Base-by-base conservation (phyloP, 92 coral and sea anemone species). In the Umimayanthus chanpuru region DNA sequence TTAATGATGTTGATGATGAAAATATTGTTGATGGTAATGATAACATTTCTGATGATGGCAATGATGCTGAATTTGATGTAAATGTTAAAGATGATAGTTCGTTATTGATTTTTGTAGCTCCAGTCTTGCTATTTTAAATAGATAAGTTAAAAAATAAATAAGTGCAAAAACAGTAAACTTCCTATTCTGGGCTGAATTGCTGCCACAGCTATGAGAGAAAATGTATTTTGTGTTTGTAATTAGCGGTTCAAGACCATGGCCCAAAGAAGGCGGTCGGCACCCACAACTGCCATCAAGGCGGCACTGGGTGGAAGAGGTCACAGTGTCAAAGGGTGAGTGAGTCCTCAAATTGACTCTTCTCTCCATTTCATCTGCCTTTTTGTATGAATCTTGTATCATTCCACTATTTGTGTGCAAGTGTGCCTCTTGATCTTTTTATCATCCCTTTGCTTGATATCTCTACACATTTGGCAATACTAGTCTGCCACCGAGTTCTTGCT, bases 191-290 rank as follows among this genome's bases (percentile, higher is more conserved):
- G 18, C 58, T 9, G 41, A 21, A 78, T 15, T 78, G 12, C 12
- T 20, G 23, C 14, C 44, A 53, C 65, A 25, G 11, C 10, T 41
- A 21, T 75, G 50, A 47, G 39, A 4, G 9, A 12, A 55, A 25
- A 21, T 25, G 7, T 21, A 14, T 70, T 85, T 83, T 9, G 75
- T 74, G 72, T 93, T 11, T 43, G 28, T 76, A 20, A 32, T 20
- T 70, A 93, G 94, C 89, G 90, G 88, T 93, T 85, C 79, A 89
- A 89, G 71, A 49, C 88, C 44, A 67, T 90, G 72, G 92, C 90
- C 36, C 89, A 93, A 15, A 91, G 99, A 73, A 91, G 99, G 73
- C 93, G 98, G n/a, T 97, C 99, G 5, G 98, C 96, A 28, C 97
- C 99, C 21, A 87, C 99, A 10, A 92, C 97, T 2, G 96, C 92